Base-by-base conservation (phyloP, 2,797 vertebrate species). In the Telmatherina bonti region DNA sequence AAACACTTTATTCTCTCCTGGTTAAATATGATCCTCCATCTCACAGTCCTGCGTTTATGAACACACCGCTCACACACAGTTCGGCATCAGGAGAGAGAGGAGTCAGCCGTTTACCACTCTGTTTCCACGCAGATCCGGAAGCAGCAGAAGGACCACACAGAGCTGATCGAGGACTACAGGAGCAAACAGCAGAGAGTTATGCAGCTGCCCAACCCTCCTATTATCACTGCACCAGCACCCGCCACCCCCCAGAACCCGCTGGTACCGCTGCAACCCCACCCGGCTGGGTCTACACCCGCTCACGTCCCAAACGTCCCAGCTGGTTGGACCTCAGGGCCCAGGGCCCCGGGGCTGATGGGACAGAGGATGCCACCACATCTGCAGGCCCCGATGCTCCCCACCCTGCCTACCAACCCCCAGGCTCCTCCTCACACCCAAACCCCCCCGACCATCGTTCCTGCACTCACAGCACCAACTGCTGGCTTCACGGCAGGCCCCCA, bases 61-160 rank as follows among this genome's bases (percentile, higher is more conserved):
- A 41, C 3, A 5, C 16, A 18, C 15, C 3, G 43, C n/a, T 45
- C 43, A 45, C 18, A 45, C 16, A 43, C 38, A 2, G 5, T 43
- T 15, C 5, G 20, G 41, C 41, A 18, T 18, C 41, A 43, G 16
- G 16, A 2, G 36, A 38, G 12, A 38, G 10, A 43, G 41, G 16
- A 18, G 15, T 27, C 10, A 1, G 11, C 10, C 13, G n/a, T 38
- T 26, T 51, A 24, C 7, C 24, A 11, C n/a, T 41, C 26, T 47
- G 27, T 31, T 1, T 70, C 8, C 64, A 20, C 43, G 12, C 64
- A 99, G 98, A 98, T 99, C 72, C 95, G 97, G 47, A 99, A 99
- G 81, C 97, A 99, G 79, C 98, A 99, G 93, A 99, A 99, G 72
- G 97, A 99, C 45, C 97, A 99, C 0, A 93, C 96, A 0, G 98